These are phyloP conservation scores for Trinectes maculatus DNA, from an alignment of 2,113 vertebrate species.

Conservation along the genomic window DNA sequence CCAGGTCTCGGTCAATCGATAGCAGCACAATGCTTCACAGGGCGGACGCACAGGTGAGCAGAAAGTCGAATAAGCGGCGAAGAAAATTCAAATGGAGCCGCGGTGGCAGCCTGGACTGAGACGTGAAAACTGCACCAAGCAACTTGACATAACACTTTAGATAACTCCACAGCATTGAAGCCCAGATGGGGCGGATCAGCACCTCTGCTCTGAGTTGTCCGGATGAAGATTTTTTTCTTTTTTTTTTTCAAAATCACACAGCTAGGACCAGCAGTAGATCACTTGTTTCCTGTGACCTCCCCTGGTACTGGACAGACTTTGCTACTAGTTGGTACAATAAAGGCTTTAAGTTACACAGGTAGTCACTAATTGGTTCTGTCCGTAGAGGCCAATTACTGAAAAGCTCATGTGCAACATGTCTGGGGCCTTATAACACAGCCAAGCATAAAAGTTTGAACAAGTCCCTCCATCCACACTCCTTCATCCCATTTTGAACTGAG, in stretches of 20 bases:
- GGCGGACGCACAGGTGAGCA: slow-evolving; percentile 65
- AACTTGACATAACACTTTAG: slow-evolving; percentile 47
- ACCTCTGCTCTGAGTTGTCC: slow-evolving; percentile 33
- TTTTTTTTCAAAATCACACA: slow-evolving; percentile 49
- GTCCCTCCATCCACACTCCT: slow-evolving; percentile 1
- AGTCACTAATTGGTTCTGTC: slow-evolving; percentile 35
- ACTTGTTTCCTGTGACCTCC: slow-evolving; percentile 55
- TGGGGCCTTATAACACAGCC: slow-evolving; percentile 28
- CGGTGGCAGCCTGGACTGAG: slow-evolving; percentile 45
- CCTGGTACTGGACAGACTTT: slow-evolving; percentile 28
- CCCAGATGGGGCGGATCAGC: neutral
- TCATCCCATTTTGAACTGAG: slow-evolving; percentile 37
- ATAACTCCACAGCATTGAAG: slow-evolving; percentile 36
- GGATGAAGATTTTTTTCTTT: slow-evolving; percentile 10
- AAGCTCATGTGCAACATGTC: slow-evolving; percentile 26
- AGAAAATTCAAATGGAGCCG: slow-evolving; percentile 50
- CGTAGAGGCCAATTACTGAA: slow-evolving; percentile 45
- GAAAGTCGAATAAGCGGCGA: slow-evolving; percentile 62
- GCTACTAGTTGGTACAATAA: slow-evolving; percentile 20
- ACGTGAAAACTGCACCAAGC: slow-evolving; percentile 41
- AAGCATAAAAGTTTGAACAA: neutral
- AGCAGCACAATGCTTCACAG: slow-evolving; percentile 55
- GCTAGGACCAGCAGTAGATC: slow-evolving; percentile 48
- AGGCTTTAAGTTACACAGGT: slow-evolving; percentile 27
- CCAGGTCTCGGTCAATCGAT: slow-evolving; percentile 67